Evolutionary conservation across 2,113 vertebrate genomes (phyloP).

Genomic region (Corythoichthys intestinalis): DNA sequence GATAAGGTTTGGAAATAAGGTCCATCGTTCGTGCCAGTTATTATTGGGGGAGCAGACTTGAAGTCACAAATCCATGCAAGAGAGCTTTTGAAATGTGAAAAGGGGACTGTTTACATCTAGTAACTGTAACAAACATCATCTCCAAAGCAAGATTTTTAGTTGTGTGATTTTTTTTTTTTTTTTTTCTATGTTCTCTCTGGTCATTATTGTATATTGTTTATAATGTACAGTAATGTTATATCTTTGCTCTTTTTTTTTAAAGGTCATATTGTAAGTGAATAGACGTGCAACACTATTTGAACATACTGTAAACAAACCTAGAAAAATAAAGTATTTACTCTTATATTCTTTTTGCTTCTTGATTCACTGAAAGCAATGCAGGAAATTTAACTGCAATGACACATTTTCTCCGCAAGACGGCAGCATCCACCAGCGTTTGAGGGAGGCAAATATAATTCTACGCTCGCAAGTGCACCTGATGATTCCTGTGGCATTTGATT

Average conservation of each 20-base stretch:
- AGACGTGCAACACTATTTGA: conserved; percentile 46
- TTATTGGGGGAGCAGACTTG: neutral
- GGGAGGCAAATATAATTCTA: neutral
- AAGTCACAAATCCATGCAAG: conserved; percentile 3
- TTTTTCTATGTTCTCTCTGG: conserved; percentile 17
- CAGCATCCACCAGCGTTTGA: neutral
- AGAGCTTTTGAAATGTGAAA: neutral
- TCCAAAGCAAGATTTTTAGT: neutral
- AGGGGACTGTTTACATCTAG: neutral
- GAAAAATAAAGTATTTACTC: conserved; percentile 64
- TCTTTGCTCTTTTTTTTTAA: conserved; percentile 38
- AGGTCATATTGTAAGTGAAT: conserved; percentile 48
- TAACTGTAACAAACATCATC: neutral
- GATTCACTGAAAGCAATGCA: neutral
- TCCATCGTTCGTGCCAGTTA: neutral
- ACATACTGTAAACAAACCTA: conserved; percentile 62
- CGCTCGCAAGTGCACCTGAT: no score
- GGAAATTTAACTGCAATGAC: neutral
- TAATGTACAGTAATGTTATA: conserved; percentile 66
- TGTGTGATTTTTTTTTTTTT: neutral
- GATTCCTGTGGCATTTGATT: no score
- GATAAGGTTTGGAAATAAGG: neutral
- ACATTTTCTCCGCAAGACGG: neutral
- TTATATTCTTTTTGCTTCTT: neutral
- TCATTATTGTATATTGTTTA: conserved; percentile 61